phyloP scores from a whole-genome alignment of 2,888 invertebrate genomes.

The Imbricaverruca yamaguchii region DNA sequence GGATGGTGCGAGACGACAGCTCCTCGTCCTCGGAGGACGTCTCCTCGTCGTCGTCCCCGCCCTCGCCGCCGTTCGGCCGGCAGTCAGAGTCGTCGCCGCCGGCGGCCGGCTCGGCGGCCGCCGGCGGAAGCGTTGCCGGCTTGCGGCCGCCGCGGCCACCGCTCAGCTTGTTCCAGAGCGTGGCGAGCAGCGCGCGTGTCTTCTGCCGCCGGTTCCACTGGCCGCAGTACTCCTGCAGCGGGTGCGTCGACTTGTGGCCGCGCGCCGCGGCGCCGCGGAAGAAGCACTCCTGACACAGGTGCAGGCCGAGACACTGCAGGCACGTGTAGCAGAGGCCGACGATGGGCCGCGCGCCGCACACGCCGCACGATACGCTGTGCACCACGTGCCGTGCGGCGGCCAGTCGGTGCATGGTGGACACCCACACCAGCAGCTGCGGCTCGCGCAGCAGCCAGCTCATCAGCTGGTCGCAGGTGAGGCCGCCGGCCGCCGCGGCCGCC shows the following conservation, averaged over 20 bases:
- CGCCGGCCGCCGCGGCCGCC: conserved; percentile 49
- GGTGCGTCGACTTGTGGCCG: conserved; percentile 58
- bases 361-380: conserved; percentile 54
- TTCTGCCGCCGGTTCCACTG: conserved; percentile 44
- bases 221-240: conserved; percentile 56
- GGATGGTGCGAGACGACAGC: conserved; percentile 42
- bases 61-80: conserved; percentile 32
- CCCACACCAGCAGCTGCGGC: conserved; percentile 56
- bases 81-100: conserved; percentile 17
- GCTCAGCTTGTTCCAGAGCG: conserved; percentile 42
- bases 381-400: conserved; percentile 50
- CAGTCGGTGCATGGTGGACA: conserved; percentile 56
- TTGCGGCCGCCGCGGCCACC: conserved; percentile 23
- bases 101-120: conserved; percentile 32
- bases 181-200: conserved; percentile 42
- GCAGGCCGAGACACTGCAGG: conserved; percentile 55
- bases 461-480: conserved; percentile 49
- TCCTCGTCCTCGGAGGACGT: conserved; percentile 25
- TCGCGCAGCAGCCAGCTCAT: conserved; percentile 60
- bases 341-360: conserved; percentile 52
- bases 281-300: conserved; percentile 62
- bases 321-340: conserved; percentile 57
- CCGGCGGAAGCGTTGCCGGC: conserved; percentile 27
- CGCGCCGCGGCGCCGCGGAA: conserved; percentile 52
- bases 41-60: conserved; percentile 43